These are phyloP conservation scores for Drosophila anceps DNA, from an alignment of 2,888 invertebrate genomes.

Conservation along the genomic window DNA sequence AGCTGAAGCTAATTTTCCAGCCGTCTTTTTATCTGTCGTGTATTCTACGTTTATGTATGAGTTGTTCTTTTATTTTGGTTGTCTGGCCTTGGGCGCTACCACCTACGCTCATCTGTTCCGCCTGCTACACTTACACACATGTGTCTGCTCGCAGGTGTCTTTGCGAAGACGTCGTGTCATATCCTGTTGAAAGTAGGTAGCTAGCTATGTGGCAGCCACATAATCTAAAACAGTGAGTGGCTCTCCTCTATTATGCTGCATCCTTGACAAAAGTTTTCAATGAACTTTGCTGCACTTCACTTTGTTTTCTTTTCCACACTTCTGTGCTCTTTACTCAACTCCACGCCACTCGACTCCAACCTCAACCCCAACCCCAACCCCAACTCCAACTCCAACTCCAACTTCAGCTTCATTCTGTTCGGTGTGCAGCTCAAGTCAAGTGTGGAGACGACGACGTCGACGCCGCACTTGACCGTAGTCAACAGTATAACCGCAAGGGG, in stretches of 20 bases:
- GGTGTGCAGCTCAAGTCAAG: slow-evolving; percentile 56
- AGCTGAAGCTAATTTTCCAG: slow-evolving; percentile 3
- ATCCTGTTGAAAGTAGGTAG: slow-evolving; percentile 40
- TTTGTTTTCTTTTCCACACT: slow-evolving; percentile 52
- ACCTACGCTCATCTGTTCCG: neutral
- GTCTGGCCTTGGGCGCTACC: slow-evolving; percentile 44
- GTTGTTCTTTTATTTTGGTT: slow-evolving; percentile 28
- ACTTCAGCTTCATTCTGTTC: slow-evolving; percentile 17
- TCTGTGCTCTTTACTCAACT: slow-evolving; percentile 24
- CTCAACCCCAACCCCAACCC: slow-evolving; percentile 6
- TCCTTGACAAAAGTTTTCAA: slow-evolving; percentile 52
- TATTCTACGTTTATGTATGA: slow-evolving; percentile 27
- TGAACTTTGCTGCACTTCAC: slow-evolving; percentile 53
- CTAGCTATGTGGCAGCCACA: slow-evolving; percentile 26
- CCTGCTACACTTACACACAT: slow-evolving; percentile 4
- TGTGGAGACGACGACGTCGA: slow-evolving; percentile 47
- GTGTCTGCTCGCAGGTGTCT: slow-evolving; percentile 59
- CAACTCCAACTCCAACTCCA: slow-evolving; percentile 8
- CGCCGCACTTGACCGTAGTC: slow-evolving; percentile 64
- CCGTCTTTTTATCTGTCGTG: slow-evolving; percentile 36
- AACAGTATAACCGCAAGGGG: slow-evolving; percentile 38
- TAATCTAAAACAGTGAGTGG: slow-evolving; percentile 35
- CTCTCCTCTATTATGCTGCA: slow-evolving; percentile 28
- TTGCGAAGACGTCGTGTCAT: slow-evolving; percentile 41
- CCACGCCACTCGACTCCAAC: slow-evolving; percentile 13